Percentiles rank a stretch among this genome's conserved stretches.
These are phyloP conservation scores for Drosophila funebris DNA, from an alignment of 1,140 invertebrate species.

Conservation along the genomic window DNA sequence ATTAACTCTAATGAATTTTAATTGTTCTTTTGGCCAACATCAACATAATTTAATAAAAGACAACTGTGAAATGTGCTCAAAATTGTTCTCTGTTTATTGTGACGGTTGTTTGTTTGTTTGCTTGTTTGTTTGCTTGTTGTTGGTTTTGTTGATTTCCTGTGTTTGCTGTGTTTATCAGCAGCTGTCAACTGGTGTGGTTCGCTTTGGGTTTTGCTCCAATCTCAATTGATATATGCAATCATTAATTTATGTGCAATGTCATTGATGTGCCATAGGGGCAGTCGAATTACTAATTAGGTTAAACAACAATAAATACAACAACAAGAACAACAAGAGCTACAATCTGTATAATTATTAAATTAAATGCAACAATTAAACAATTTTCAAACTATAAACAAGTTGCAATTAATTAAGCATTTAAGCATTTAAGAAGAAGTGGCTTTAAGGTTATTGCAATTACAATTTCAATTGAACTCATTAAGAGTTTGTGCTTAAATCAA, in stretches of 20 bases:
- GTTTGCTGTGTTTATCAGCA: constrained; percentile 50
- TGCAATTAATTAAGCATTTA: constrained; percentile 26
- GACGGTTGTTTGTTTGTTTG: neutral
- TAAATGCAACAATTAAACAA: constrained; percentile 37
- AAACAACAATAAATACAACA: constrained; percentile 11
- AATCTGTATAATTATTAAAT: constrained; percentile 28
- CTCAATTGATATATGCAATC: constrained; percentile 34
- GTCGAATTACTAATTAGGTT: constrained; percentile 21
- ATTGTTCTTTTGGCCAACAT: constrained; percentile 50
- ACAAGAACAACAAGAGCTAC: neutral
- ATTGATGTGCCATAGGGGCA: constrained; percentile 6
- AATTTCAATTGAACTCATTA: neutral
- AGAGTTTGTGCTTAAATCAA: no score
- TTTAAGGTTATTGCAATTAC: neutral
- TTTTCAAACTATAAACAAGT: constrained; percentile 12
- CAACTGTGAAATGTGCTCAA: constrained; percentile 43
- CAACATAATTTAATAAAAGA: constrained; percentile 62
- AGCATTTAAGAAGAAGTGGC: neutral
- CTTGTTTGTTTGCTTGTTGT: neutral
- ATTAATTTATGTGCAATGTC: constrained; percentile 33
- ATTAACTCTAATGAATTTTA: constrained; percentile 75
- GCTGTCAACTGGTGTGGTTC: constrained; percentile 57
- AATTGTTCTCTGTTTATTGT: constrained; percentile 30
- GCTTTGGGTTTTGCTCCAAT: constrained; percentile 31
- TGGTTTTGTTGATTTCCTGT: neutral